Conservation (phyloP, 2,113 vertebrate species). For the Tichodroma muraria region DNA sequence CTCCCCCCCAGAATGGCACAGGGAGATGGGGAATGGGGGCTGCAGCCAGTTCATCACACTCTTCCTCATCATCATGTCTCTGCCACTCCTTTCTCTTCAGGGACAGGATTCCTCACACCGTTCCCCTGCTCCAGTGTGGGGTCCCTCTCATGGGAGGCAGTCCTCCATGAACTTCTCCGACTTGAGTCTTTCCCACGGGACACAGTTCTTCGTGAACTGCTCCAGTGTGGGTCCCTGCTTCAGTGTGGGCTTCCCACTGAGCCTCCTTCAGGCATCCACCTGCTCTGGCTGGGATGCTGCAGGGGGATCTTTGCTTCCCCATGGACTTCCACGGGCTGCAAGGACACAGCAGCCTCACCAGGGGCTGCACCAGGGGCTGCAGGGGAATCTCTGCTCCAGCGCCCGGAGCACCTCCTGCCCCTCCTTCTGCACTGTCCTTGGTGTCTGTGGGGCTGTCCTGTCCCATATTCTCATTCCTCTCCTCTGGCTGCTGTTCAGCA, state of each 20-base stretch:
- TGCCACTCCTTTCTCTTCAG: neutral
- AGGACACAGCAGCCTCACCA: neutral
- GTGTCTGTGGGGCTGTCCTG: neutral
- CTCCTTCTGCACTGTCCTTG: neutral
- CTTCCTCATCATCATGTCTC: neutral
- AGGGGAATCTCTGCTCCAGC: accelerated
- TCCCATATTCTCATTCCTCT: neutral
- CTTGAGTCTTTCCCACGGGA: neutral
- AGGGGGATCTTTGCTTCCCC: neutral
- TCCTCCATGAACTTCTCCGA: neutral
- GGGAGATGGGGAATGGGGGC: neutral
- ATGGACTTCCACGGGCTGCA: neutral
- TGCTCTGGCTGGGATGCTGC: neutral
- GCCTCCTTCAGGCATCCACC: neutral
- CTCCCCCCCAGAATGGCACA: too few species aligned
- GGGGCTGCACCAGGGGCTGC: neutral
- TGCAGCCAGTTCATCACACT: neutral
- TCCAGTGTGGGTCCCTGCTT: neutral
- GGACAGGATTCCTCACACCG: neutral
- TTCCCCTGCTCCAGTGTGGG: neutral
- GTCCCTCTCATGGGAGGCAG: neutral
- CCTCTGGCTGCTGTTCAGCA: neutral
- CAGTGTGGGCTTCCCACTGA: too few species aligned
- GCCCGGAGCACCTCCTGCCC: neutral
- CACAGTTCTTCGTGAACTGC: neutral